A percentile compares a stretch with the other conserved stretches of the same genome.
Evolutionary conservation across 2,888 invertebrate species (phyloP).

Genomic region (Camponotus fellah): DNA sequence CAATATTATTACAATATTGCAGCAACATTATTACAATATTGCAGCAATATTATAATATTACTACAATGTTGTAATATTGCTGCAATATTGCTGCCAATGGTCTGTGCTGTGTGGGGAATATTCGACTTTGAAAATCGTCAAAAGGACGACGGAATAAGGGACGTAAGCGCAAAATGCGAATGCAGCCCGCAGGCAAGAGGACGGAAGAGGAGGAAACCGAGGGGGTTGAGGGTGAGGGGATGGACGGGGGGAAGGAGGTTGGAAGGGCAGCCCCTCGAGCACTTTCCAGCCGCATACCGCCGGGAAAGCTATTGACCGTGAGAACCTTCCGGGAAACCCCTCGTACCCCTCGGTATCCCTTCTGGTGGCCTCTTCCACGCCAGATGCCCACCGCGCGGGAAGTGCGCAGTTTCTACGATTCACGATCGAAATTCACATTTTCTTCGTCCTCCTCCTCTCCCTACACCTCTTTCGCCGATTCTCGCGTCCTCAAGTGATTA

Average conservation of each 20-base stretch:
- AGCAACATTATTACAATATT: no score
- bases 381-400: slow-evolving; percentile 84
- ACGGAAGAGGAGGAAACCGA: background rate
- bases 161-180: background rate
- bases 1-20: no score
- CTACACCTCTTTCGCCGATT: background rate
- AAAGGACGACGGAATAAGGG: background rate
- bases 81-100: no score
- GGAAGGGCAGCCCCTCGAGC: slow-evolving; percentile 64
- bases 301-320: slow-evolving; percentile 85
- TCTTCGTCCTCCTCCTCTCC: background rate
- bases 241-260: background rate
- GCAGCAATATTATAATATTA: no score
- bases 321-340: slow-evolving; percentile 84
- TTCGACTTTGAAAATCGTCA: background rate
- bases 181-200: slow-evolving; percentile 9
- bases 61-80: no score
- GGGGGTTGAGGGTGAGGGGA: background rate
- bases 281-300: slow-evolving; percentile 69
- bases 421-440: slow-evolving; percentile 63
- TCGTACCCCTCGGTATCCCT: slow-evolving; percentile 35
- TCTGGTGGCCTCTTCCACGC: slow-evolving; percentile 77
- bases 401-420: slow-evolving; percentile 76
- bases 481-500: slow-evolving; percentile 6
- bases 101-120: background rate